Evolutionary conservation across 37 sponge, comb jelly and placozoan genomes (phyloP), one percentile per base, ranked within the genome.

Genomic region (Oscarella lobularis): DNA sequence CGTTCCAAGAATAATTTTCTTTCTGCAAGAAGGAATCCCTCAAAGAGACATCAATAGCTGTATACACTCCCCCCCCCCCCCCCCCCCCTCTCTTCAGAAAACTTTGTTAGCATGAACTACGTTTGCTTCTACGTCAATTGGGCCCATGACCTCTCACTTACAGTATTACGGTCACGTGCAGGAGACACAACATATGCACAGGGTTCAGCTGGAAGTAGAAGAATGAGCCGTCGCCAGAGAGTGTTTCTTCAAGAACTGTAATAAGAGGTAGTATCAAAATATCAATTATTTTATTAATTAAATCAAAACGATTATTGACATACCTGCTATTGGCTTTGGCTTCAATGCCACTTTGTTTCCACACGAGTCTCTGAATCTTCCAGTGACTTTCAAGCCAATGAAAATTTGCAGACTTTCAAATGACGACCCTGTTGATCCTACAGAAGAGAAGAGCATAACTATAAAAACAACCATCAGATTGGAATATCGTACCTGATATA

Each of bases 191-290:
- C 9, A 9, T 20, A 27, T 48, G 9, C 60, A 48, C 20, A 48
- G 60, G 14, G 20, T 94, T 84, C 38, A 90, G n/a, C 20, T 75
- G 72, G 85, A 78, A 94, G 79, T 94, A 94, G 73, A 81, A 71
- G 27, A 94, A 73, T 9, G 79, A 77, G 31, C 95, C 95, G 71
- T 94, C 91, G 29, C 95, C 95, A 78, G 89, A 94, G 40, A 40
- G 76, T 31, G 31, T 29, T 2, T 73, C 84, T 0, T 75, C 84
- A 67, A 90, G 83, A 37, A 74, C 67, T 35, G 77, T 82, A 86
- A 94, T 85, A 66, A 85, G 75, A 14, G 81, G 84, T 37, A 86
- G 39, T 14, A 86, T 72, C 1, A 80, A n/a, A n/a, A n/a, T n/a
- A n/a, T n/a, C n/a, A n/a, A n/a, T n/a, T n/a, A n/a, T n/a, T n/a